Percentiles rank a stretch among this genome's conserved stretches.
Evolutionary conservation across 2,888 invertebrate species (phyloP).

Genomic region (Xestobium rufovillosum): DNA sequence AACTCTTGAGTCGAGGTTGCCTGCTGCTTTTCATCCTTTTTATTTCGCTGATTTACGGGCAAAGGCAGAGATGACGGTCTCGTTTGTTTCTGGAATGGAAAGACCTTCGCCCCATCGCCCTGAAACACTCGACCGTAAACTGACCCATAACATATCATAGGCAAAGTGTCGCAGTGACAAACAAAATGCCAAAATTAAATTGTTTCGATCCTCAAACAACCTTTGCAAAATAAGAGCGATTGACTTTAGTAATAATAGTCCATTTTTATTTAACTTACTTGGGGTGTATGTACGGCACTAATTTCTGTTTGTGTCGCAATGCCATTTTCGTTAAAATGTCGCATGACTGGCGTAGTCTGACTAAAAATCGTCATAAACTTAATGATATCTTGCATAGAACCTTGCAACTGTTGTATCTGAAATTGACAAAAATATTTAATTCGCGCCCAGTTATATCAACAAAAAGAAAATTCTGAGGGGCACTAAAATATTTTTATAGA

Average conservation of each 20-base stretch:
- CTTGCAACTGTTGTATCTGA: conserved; percentile 70
- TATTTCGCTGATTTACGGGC: conserved; percentile 35
- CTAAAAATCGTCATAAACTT: conserved; percentile 57
- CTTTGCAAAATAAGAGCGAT: too few relatives aligned
- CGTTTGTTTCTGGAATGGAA: conserved; percentile 41
- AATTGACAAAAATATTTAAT: conserved; percentile 15
- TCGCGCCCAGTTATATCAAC: background rate
- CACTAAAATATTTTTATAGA: too few relatives aligned
- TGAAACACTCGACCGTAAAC: conserved; percentile 17
- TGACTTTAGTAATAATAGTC: too few relatives aligned
- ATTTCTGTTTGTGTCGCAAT: conserved; percentile 75
- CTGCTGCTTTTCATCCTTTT: conserved; percentile 26
- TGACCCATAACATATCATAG: too few relatives aligned
- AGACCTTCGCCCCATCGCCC: conserved; percentile 40
- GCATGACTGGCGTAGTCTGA: conserved; percentile 31
- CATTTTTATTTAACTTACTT: too few relatives aligned
- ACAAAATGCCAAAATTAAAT: too few relatives aligned
- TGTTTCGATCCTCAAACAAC: too few relatives aligned
- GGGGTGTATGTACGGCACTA: conserved; percentile 68
- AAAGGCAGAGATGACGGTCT: conserved; percentile 42
- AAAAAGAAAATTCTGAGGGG: too few relatives aligned
- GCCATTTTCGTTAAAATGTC: conserved; percentile 41
- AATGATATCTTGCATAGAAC: conserved; percentile 70
- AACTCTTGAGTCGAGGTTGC: conserved; percentile 29
- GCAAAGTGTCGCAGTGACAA: too few relatives aligned